Base-by-base conservation (phyloP, 2,113 vertebrate genomes). In the Pygathrix nemaeus region DNA sequence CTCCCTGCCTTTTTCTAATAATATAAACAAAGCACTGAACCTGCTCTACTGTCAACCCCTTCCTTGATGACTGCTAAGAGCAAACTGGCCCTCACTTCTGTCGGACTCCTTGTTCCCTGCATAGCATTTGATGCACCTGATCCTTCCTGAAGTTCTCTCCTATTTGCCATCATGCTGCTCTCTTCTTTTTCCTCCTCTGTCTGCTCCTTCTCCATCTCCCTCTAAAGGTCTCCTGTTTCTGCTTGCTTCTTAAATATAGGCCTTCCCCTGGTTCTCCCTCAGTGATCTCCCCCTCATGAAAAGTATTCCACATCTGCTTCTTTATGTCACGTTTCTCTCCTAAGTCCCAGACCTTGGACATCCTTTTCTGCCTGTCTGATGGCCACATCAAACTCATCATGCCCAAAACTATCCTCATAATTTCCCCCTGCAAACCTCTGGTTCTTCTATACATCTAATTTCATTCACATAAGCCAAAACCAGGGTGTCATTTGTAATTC, bases 1-100 rank as follows among this genome's bases (percentile, higher is more conserved):
- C 35, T 93, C 94, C 72, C 52, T 43, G 38, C 40, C 59, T 83
- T n/a, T 86, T 86, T 66, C 72, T 87, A 38, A 48, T 85, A 64
- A 82, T 89, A n/a, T 64, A 68, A 66, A 25, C 13, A 25, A 76
- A 10, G 25, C 40, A 4, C 32, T 32, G 75, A 73, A 48, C n/a
- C 50, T 52, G n/a, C 52, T 66, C 35, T 25, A 1, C 7, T 48
- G 45, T 16, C 61, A 61, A 6, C 73, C 48, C 66, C 50, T 30
- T 43, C 73, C 83, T 52, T 20, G 43, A 93, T 21, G 64, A 64
- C 16, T 23, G 18, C 13, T 6, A 3, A 57, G 48, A 50, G 45
- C 84, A 75, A 94, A 43, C 57, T 75, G 14, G 0, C 66, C 66
- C 70, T 90, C 50, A 27, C 30, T 55, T 50, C 25, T 16, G 50